Evolutionary conservation across 2,113 vertebrate genomes (phyloP), one percentile per base, ranked within the genome.

Genomic region (Ia io): DNA sequence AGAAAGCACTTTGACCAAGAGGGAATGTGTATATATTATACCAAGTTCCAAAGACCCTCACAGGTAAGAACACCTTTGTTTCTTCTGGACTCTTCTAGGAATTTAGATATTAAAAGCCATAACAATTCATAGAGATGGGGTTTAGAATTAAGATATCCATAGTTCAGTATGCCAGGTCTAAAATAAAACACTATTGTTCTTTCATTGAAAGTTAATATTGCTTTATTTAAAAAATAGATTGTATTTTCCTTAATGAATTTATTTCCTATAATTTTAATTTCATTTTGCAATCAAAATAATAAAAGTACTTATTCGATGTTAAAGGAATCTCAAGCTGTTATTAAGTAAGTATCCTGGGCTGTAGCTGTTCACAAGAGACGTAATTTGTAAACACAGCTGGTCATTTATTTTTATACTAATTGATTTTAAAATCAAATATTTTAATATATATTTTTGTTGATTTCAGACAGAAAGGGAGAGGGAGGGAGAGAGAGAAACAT

Each of bases 1-100:
- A 99, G 99, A 99, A 99, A 99, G 98, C 98, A 99, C 99, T 99
- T 99, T 99, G 99, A 99, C 98, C 97, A 99, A 99, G 99, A 99
- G 99, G 98, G 99, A 99, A 99, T 99, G 99, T 98, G 99, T 99
- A 77, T 99, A 99, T 97, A 99, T 99, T 98, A 99, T 99, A 98
- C 99, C 99, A 97, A 99, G 99, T 98, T 99, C 99, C 98, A 99
- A 99, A 98, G 99, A 99, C 97, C 99, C 99, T 96, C 99, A 99
- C 99, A 99, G 99, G 99, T 99, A 99, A 97, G 97, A 42, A 97
- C 37, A 49, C 49, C 28, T 91, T 92, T 74, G 16, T 89, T 97
- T 95, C 35, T 85, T 93, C 18, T 86, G 30, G 59, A 11, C 65
- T 95, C 8, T 93, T 90, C 30, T 59, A 61, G 56, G 84, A 90